Base-by-base conservation (phyloP, 2,888 invertebrate genomes). In the Eilema sororculum region DNA sequence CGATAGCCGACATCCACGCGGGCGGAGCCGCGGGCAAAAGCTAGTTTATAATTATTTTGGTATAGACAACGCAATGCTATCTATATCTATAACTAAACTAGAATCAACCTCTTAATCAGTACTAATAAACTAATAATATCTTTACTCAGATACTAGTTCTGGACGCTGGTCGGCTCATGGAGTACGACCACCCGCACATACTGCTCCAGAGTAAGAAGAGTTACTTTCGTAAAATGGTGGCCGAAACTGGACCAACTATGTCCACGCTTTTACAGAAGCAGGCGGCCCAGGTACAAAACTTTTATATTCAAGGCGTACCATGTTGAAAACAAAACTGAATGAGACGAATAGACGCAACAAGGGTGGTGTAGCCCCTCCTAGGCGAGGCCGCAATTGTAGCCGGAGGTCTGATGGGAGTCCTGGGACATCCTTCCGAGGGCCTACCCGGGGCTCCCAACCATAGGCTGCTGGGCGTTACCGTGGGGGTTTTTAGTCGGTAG, bases 101-200 rank as follows among this genome's bases (percentile, higher is more conserved):
- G 20, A 20, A 52, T n/a, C 9, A 52, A 52, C 6, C 8, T n/a
- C 9, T n/a, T 52, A n/a, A 52, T 52, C 20, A 52, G 52, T 16
- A n/a, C 8, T 46, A 63, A 41, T 9, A 63, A 56, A 28, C n/a
- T 33, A 65, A 33, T n/a, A 0, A 24, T 28, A 30, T n/a, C 64
- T n/a, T n/a, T 60, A 0, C 37, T 6, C 78, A 96, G 96, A 92
- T 97, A 62, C 81, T 97, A 78, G 97, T 97, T 0, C 88, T 97
- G 75, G 96, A 97, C 82, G 96, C 96, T 3, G 97, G 97, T 1
- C 87, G 89, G 0, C 86, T 96, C 56, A 87, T 96, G 86, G 98
- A 98, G 91, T 97, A 96, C 86, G 97, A 97, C 78, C 96, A 97
- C 75, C 98, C 98, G 0, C 95, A 97, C 83, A 78, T 95, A 56